A percentile compares a stretch with the other conserved stretches of the same genome.
phyloP scores from a whole-genome alignment of 2,797 vertebrate genomes.

The Tokudaia muenninki region DNA sequence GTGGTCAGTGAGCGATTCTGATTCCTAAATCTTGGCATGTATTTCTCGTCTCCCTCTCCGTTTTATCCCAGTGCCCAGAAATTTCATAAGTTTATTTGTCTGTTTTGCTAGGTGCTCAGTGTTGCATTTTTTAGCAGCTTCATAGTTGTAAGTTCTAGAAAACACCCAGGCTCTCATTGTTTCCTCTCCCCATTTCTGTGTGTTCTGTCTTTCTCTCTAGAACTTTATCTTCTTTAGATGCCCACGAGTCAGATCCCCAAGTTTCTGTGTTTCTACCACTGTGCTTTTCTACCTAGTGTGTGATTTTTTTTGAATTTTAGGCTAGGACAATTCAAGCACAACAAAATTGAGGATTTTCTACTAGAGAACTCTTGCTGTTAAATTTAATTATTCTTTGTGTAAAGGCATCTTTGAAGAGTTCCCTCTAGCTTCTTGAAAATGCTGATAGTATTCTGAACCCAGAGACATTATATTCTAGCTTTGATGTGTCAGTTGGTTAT shows the following conservation, averaged over 20 bases:
- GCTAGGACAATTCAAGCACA: conserved; percentile 38
- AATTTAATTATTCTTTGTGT: conserved; percentile 2
- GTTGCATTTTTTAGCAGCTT: background rate
- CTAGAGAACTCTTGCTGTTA: conserved; percentile 23
- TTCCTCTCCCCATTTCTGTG: background rate
- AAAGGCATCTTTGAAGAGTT: conserved; percentile 20
- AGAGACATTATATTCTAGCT: conserved; percentile 30
- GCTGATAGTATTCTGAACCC: background rate
- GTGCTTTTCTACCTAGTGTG: background rate
- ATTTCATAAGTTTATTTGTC: background rate
- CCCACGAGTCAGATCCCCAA: background rate
- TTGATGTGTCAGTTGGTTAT: conserved; percentile 37
- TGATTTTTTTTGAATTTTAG: background rate
- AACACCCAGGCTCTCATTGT: background rate
- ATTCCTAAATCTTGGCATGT: background rate
- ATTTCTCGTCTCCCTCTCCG: background rate
- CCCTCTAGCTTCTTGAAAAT: background rate
- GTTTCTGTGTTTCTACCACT: conserved; percentile 20
- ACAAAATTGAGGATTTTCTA: conserved; percentile 28
- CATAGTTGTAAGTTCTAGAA: background rate
- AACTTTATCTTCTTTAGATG: background rate
- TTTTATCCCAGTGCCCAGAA: background rate
- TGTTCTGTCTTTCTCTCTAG: background rate
- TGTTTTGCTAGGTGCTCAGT: background rate
- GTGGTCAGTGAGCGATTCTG: background rate